Evolutionary conservation across 2,888 invertebrate species (phyloP).

Genomic region (Drosophila yooni): DNA sequence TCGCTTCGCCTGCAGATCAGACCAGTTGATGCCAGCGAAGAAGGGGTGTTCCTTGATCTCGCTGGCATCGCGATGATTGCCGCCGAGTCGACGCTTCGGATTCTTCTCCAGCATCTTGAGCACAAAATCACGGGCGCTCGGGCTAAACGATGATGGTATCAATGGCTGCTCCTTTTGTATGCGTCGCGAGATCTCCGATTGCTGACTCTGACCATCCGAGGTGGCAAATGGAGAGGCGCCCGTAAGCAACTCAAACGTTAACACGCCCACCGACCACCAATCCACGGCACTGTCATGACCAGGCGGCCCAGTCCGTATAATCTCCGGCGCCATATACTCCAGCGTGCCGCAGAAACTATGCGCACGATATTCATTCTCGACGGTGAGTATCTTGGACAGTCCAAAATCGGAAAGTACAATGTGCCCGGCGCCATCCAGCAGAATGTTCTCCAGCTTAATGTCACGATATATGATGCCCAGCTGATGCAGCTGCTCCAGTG

Average conservation of each 20-base stretch:
- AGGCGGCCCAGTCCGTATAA: slow-evolving; percentile 92
- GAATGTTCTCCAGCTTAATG: slow-evolving; percentile 98
- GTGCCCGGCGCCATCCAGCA: slow-evolving; percentile 97
- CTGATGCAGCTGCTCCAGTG: slow-evolving; percentile 97
- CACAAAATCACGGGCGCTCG: slow-evolving; percentile 90
- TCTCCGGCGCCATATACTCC: slow-evolving; percentile 98
- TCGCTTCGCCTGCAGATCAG: slow-evolving; percentile 90
- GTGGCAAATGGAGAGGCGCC: slow-evolving; percentile 99
- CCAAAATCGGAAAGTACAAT: slow-evolving; percentile 99
- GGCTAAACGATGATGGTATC: slow-evolving; percentile 92
- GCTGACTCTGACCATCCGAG: slow-evolving; percentile 96
- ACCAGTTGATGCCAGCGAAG: slow-evolving; percentile 94
- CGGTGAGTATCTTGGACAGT: slow-evolving; percentile 94
- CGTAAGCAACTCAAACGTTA: slow-evolving; percentile 97
- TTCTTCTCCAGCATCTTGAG: slow-evolving; percentile 94
- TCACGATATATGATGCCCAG: slow-evolving; percentile 99
- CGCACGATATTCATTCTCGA: slow-evolving; percentile 90
- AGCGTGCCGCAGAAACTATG: slow-evolving; percentile 99
- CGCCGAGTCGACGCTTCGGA: slow-evolving; percentile 93
- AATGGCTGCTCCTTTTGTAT: slow-evolving; percentile 96
- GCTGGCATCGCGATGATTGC: slow-evolving; percentile 92
- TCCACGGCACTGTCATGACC: slow-evolving; percentile 99
- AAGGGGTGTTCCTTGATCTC: slow-evolving; percentile 96
- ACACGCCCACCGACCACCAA: slow-evolving; percentile 99
- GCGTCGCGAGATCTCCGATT: slow-evolving; percentile 96